Evolutionary conservation across 2,888 invertebrate genomes (phyloP), one percentile per base, ranked within the genome.

Genomic region (Poecilus cupreus): DNA sequence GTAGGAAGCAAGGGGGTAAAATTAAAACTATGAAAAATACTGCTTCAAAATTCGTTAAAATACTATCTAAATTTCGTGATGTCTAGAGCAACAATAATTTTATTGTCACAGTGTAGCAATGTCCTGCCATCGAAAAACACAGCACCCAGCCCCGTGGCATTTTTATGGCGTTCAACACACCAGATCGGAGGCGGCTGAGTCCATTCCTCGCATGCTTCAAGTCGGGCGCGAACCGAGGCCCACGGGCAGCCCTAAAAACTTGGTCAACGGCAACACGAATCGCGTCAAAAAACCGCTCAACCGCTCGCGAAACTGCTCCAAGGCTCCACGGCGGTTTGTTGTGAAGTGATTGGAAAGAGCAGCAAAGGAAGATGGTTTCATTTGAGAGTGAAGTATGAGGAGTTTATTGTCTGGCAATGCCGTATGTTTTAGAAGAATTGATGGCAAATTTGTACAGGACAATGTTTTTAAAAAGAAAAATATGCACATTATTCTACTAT

Each of bases 111-210:
- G 60, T 60, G 60, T 60, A 60, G 54, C 54, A 13, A 49, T 18
- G 18, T 54, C 26, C 26, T 18, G 22, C 20, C 20, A 20, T 11
- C 11, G 54, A 77, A 77, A 60, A 77, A 43, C n/a, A 46, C 49
- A 11, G 43, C 13, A 5, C 75, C n/a, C 24, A 49, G 22, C 84
- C 84, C 85, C 82, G 74, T 84, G 87, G 87, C 87, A 88, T 88
- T 88, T 88, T 88, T 88, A 88, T 88, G 87, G 88, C 87, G 87
- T 87, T 87, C 84, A 85, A 83, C 86, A 86, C 87, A 87, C 87
- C 85, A 86, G 85, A 87, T 85, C 85, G 83, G 84, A 87, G 88
- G 88, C 88, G 88, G 87, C 88, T 87, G 82, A 82, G 83, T 84
- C 85, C 86, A 87, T 87, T 87, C 87, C 83, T 84, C 74, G 84